Conservation (phyloP, 2,113 vertebrate species). For the Desmodus rotundus region DNA sequence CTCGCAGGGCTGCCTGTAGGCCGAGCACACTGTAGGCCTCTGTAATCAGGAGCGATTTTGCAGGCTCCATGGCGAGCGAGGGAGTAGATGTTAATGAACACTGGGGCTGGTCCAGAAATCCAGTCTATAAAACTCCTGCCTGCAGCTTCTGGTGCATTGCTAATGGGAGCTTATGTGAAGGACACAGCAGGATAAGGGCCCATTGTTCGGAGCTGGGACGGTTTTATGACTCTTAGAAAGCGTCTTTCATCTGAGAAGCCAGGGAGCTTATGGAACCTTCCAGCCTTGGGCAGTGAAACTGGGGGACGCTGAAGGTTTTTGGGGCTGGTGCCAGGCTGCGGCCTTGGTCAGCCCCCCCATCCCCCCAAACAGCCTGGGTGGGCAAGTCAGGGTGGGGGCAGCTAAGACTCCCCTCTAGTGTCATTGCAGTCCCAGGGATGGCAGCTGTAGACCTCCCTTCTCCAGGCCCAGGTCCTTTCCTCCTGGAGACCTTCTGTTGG, state of each 20-base stretch:
- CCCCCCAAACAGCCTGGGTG: not conserved
- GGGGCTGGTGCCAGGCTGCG: constrained; percentile 52
- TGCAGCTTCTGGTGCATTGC: constrained; percentile 18
- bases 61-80: not conserved
- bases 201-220: constrained; percentile 54
- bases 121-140: constrained; percentile 58
- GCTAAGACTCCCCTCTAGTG: not conserved
- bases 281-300: constrained; percentile 26
- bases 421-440: not conserved
- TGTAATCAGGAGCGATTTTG: not conserved
- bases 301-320: constrained; percentile 33
- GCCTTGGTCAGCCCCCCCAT: not conserved
- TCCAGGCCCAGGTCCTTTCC: not conserved
- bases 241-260: constrained; percentile 61
- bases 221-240: constrained; percentile 70
- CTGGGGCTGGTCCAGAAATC: constrained; percentile 50
- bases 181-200: constrained; percentile 56
- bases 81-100: not conserved
- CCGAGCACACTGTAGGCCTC: not conserved
- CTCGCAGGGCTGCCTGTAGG: not conserved
- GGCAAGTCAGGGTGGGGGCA: too few species aligned
- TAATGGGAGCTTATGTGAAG: constrained; percentile 58
- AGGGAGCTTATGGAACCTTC: constrained; percentile 36
- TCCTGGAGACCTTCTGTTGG: not conserved
- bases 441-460: not conserved